phyloP scores from a whole-genome alignment of 2,113 vertebrate species.

The Montifringilla adamsi region DNA sequence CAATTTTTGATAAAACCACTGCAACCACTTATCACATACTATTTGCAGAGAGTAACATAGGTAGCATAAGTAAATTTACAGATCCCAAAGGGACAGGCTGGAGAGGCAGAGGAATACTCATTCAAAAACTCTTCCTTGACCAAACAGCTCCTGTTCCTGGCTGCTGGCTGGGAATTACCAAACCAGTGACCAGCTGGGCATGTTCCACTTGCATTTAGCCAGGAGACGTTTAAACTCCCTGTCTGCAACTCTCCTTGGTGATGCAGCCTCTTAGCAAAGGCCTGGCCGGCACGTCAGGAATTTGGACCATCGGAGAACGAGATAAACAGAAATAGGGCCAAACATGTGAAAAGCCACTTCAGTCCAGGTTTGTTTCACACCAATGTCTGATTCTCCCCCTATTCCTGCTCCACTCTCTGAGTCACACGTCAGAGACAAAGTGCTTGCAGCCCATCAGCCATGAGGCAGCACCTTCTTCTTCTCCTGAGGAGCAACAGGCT shows the following conservation, averaged over 20 bases:
- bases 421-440: not conserved
- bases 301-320: not conserved
- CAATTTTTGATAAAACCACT: not conserved
- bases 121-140: not conserved
- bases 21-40: not conserved
- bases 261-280: not conserved
- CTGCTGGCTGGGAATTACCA: not conserved
- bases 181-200: not conserved
- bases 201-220: not conserved
- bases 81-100: not conserved
- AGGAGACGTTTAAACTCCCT: not conserved
- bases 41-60: not conserved
- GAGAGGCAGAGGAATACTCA: not conserved
- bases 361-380: not conserved
- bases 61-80: not conserved
- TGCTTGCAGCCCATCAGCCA: not conserved
- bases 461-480: not conserved
- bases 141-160: not conserved
- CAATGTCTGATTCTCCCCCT: not conserved
- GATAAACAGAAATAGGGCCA: rapidly evolving
- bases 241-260: not conserved
- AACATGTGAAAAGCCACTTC: not conserved
- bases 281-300: not conserved
- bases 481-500: not conserved
- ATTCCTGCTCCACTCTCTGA: not conserved